Evolutionary conservation across 2,797 vertebrate genomes (phyloP), one percentile per base, ranked within the genome.

Genomic region (Leucoraja ocellata): DNA sequence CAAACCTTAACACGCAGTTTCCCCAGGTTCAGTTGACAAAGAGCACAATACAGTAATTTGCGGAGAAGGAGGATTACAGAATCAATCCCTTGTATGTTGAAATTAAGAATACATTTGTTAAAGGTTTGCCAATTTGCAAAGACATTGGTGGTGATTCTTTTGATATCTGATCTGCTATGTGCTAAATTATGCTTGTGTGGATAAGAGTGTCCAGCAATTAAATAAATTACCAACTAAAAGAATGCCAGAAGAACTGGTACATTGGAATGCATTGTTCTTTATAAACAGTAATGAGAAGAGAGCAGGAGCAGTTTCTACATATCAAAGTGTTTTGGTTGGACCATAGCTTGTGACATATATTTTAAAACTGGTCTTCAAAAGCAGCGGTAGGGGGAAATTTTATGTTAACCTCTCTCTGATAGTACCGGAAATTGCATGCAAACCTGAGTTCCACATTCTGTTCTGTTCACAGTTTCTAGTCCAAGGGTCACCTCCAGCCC

Each of bases 401-500:
- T 88, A 14, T 68, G 61, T 88, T 36, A 65, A 14, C 23, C 61
- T 54, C 10, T n/a, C n/a, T 18, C 11, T 74, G 71, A 74, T 21
- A 68, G 84, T 18, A 32, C 8, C n/a, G 21, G 63, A 36, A 32
- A 36, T 36, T 88, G 9, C 0, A 21, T 18, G 32, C 18, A 65
- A 68, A 88, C 21, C 54, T 32, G 4, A 23, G 16, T 74, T n/a
- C 23, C 46, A 54, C 54, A 25, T 11, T 76, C n/a, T 92, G 21
- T 18, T 5, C 36, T 46, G 5, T 94, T 93, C 95, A 73, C 95
- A 99, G 98, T 99, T 98, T 95, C 98, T 98, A 54, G 97, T 99
- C 95, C 97, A 99, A 94, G 98, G 99, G 28, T 98, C 98, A 46
- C 98, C 98, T 94, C 96, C 97, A 93, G 98, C 98, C 90, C 98